Evolutionary conservation across 2,888 invertebrate species (phyloP).

Genomic region (Venusia cambrica): DNA sequence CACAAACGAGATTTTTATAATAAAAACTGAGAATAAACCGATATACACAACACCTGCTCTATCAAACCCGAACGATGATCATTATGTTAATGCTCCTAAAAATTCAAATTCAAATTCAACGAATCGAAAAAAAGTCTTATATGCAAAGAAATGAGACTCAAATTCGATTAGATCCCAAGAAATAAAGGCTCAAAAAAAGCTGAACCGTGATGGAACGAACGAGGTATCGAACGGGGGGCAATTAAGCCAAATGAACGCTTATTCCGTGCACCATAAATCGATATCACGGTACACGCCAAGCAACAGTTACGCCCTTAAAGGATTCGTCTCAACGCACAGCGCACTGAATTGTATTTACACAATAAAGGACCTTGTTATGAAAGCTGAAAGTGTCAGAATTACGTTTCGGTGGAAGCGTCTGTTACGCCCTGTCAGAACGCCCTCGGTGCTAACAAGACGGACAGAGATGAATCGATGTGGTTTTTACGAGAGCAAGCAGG

Average conservation of each 20-base stretch:
- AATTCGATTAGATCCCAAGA: conserved; percentile 41
- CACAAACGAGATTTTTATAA: conserved; percentile 74
- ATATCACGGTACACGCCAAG: conserved; percentile 62
- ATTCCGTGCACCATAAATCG: conserved; percentile 72
- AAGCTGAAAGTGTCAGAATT: conserved; percentile 76
- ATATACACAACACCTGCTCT: conserved; percentile 76
- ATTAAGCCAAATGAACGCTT: conserved; percentile 76
- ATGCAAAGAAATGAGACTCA: conserved; percentile 42
- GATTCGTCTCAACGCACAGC: conserved; percentile 57
- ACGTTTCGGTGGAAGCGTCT: conserved; percentile 73
- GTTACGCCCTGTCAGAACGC: conserved; percentile 77
- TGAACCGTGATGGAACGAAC: conserved; percentile 61
- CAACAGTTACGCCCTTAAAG: conserved; percentile 73
- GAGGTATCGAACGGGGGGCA: conserved; percentile 65
- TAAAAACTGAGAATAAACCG: conserved; percentile 77
- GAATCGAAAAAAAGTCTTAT: conserved; percentile 55
- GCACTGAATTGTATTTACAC: conserved; percentile 55
- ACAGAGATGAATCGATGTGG: conserved; percentile 60
- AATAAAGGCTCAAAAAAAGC: conserved; percentile 51
- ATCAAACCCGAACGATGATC: conserved; percentile 71
- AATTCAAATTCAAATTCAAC: conserved; percentile 42
- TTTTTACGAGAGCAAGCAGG: conserved; percentile 52
- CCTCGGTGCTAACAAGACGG: conserved; percentile 71
- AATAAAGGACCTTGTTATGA: conserved; percentile 76
- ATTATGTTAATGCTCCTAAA: conserved; percentile 73